Evolutionary conservation across 2,113 vertebrate species (phyloP), one percentile per base, ranked within the genome.

Genomic region (Hippopotamus amphibius): DNA sequence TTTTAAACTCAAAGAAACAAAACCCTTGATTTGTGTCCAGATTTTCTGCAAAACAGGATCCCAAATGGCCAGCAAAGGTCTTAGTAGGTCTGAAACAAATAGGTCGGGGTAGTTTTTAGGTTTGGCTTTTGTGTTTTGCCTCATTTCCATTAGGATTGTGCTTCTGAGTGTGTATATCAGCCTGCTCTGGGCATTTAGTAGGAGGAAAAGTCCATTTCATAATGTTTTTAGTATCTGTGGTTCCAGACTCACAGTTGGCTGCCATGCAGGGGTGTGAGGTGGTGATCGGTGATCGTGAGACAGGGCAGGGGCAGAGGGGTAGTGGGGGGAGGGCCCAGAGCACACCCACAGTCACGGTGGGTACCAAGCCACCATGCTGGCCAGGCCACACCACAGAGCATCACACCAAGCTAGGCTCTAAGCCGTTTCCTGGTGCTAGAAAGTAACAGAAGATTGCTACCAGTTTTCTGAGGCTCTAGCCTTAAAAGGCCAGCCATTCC

Each of bases 1-100:
- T 98, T 98, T 99, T 98, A 98, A 98, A 98, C 97, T 77, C 95
- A 90, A 98, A 98, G 98, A 98, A 99, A 98, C 97, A 98, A 99
- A 98, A 98, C 97, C 98, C 98, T 98, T 98, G 98, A 98, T 97
- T 98, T 72, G 76, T 46, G 97, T 98, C 98, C 99, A 98, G 85
- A 43, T 90, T 96, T 53, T 66, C 37, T 85, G 72, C 97, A 98
- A 98, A 98, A 99, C 98, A 98, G 97, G 98, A 98, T 98, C 97
- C 96, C 96, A 97, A 97, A 97, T 96, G 97, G 95, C 85, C 95
- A 81, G 72, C 43, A 79, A 96, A 87, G 81, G 74, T 91, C 97
- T 97, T 96, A 90, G 94, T 85, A 98, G 93, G 89, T 94, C 26
- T 95, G 30, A 97, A 68, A 9, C 6, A 33, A 55, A 91, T 83